Evolutionary conservation across 2,888 invertebrate genomes (phyloP).

Genomic region (Lasioglossum figueresi): DNA sequence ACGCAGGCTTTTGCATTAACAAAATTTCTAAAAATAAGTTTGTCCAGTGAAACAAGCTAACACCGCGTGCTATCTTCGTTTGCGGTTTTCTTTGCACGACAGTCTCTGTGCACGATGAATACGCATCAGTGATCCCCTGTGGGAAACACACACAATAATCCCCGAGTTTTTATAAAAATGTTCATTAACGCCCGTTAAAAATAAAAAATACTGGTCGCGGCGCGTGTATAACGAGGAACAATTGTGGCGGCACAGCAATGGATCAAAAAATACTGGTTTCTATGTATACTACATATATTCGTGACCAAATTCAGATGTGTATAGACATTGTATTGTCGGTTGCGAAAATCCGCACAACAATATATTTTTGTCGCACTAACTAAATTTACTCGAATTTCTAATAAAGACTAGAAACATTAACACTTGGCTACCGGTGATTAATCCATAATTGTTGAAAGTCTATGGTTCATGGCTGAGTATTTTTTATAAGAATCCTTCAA

Average conservation of each 20-base stretch:
- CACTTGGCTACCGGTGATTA: no score
- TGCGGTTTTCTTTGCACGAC: neutral
- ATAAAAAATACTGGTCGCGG: neutral
- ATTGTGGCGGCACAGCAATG: neutral
- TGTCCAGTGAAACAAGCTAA: neutral
- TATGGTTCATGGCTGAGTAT: no score
- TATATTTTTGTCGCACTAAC: no score
- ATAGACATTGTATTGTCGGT: no score
- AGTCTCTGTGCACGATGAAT: neutral
- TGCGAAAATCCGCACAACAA: no score
- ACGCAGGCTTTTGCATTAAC: constrained; percentile 11
- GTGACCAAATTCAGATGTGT: neutral
- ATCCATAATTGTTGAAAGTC: no score
- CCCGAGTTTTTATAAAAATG: neutral
- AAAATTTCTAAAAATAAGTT: constrained; percentile 5
- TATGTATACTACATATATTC: neutral
- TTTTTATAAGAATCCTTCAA: no score
- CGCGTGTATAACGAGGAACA: neutral
- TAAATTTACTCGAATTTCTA: no score
- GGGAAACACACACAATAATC: neutral
- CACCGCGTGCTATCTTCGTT: neutral
- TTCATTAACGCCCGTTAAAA: neutral
- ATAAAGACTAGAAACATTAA: no score
- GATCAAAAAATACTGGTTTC: neutral
- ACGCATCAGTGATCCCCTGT: neutral